Percentiles rank a stretch among this genome's conserved stretches.
Evolutionary conservation across 2,888 invertebrate species (phyloP).

Genomic region (Hydroisotoma schaefferi): DNA sequence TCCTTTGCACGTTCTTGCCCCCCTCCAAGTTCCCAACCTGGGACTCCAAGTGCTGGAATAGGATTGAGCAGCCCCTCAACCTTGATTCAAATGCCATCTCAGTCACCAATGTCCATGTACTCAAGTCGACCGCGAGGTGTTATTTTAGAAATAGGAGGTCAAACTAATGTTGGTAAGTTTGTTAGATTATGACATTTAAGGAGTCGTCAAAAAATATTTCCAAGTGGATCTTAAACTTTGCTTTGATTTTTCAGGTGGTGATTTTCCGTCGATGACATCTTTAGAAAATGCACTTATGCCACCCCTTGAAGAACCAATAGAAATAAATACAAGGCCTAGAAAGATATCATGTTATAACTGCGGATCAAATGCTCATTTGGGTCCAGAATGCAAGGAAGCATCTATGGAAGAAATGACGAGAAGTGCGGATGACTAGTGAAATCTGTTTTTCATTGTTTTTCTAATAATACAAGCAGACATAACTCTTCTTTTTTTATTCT

Average conservation of each 20-base stretch:
- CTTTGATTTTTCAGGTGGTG: background rate
- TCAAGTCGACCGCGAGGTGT: conserved; percentile 23
- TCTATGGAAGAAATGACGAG: conserved; percentile 87
- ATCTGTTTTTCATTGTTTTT: background rate
- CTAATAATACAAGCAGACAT: background rate
- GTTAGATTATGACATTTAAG: background rate
- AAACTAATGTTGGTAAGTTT: conserved; percentile 15
- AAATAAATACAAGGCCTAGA: conserved; percentile 30
- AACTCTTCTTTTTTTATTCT: background rate
- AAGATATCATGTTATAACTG: conserved; percentile 85
- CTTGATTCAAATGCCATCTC: background rate
- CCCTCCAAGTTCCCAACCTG: conserved; percentile 1
- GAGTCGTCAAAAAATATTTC: background rate
- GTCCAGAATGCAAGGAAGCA: conserved; percentile 82
- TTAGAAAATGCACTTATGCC: conserved; percentile 30
- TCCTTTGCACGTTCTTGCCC: background rate
- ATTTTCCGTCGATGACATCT: background rate
- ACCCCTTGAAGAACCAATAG: conserved; percentile 32
- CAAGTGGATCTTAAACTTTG: background rate
- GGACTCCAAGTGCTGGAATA: conserved; percentile 16
- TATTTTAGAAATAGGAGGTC: conserved; percentile 39
- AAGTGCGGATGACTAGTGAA: conserved; percentile 39
- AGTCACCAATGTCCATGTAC: background rate
- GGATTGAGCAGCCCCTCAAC: conserved; percentile 20
- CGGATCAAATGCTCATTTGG: conserved; percentile 77